Evolutionary conservation across 2,888 invertebrate species (phyloP).

Genomic region (Choristoneura rosaceana): DNA sequence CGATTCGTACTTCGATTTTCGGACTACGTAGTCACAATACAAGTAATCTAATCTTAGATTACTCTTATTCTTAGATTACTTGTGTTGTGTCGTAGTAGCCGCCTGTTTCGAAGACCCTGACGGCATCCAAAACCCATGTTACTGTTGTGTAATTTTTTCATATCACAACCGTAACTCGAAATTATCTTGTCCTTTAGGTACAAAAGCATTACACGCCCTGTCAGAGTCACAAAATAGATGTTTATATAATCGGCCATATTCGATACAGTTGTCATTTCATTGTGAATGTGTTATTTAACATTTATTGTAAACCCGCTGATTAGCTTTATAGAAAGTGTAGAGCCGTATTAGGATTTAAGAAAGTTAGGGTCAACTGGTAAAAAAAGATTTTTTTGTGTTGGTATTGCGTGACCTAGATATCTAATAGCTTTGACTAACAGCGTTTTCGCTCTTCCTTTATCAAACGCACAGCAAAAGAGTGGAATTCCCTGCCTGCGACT

Average conservation of each 20-base stretch:
- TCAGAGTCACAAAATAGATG: not conserved
- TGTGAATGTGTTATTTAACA: constrained; percentile 13
- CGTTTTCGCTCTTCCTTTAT: too few relatives aligned
- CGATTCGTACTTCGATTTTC: too few relatives aligned
- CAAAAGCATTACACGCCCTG: not conserved
- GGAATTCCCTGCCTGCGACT: too few relatives aligned
- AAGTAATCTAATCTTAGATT: too few relatives aligned
- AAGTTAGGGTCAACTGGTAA: constrained; percentile 4
- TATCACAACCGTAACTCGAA: not conserved
- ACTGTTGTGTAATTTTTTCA: not conserved
- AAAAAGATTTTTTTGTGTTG: not conserved
- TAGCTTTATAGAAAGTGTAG: constrained; percentile 11
- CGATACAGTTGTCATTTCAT: constrained; percentile 16
- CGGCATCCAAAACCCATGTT: too few relatives aligned
- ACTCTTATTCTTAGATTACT: too few relatives aligned
- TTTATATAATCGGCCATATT: constrained; percentile 1
- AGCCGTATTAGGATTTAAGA: constrained; percentile 13
- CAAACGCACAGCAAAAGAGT: too few relatives aligned
- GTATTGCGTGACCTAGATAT: not conserved
- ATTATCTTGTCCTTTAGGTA: not conserved
- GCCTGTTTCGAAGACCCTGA: too few relatives aligned
- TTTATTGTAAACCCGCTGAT: constrained; percentile 12
- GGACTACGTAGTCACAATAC: too few relatives aligned
- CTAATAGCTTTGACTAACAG: not conserved
- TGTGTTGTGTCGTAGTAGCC: too few relatives aligned